phyloP scores from a whole-genome alignment of 2,888 invertebrate genomes.

The Bombylius discolor region DNA sequence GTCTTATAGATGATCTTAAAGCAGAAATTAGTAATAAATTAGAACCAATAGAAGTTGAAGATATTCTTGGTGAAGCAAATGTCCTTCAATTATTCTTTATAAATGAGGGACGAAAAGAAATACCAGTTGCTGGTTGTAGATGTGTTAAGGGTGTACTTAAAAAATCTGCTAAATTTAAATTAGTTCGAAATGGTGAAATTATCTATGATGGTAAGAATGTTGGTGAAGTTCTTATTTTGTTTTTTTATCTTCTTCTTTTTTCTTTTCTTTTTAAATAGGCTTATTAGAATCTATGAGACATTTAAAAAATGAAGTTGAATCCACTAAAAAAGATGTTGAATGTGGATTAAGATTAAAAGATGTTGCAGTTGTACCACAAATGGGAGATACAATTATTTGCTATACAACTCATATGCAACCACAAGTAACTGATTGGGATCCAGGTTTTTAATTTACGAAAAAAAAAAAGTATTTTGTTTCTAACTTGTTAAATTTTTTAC shows the following conservation, averaged over 20 bases:
- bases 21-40: conserved; percentile 59
- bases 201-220: conserved; percentile 52
- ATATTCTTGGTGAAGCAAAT: conserved; percentile 69
- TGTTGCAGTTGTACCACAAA: conserved; percentile 45
- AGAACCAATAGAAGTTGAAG: conserved; percentile 60
- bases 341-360: conserved; percentile 75
- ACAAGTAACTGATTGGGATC: conserved; percentile 69
- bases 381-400: conserved; percentile 69
- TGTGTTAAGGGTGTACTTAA: conserved; percentile 66
- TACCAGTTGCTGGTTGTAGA: conserved; percentile 79
- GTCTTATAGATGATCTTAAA: conserved; percentile 78
- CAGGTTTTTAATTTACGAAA: conserved; percentile 51
- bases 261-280: background rate
- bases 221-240: background rate
- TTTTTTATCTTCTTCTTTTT: background rate
- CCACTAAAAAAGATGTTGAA: conserved; percentile 71
- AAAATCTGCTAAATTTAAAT: conserved; percentile 49
- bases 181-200: conserved; percentile 52
- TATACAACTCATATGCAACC: conserved; percentile 51
- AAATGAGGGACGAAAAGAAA: conserved; percentile 61
- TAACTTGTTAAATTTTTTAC: too few species aligned
- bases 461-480: background rate
- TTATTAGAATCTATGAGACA: conserved; percentile 68
- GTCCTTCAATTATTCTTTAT: conserved; percentile 74
- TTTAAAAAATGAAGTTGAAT: conserved; percentile 73